Evolutionary conservation across 2,888 invertebrate species (phyloP).

Genomic region (Gisinianus flammeolus): DNA sequence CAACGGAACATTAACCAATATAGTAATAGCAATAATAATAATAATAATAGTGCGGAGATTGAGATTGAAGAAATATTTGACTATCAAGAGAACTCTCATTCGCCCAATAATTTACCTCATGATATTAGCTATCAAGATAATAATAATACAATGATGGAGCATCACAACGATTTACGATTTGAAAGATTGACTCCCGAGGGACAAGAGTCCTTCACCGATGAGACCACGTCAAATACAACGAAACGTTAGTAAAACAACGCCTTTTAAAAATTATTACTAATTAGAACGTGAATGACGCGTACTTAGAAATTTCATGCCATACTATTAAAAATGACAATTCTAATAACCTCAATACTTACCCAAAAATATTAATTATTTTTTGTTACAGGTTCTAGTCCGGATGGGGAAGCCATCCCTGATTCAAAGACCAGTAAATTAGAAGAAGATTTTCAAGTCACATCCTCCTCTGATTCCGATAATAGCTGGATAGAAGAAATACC

Average conservation of each 20-base stretch:
- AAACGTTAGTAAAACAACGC: no score
- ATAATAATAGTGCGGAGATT: neutral
- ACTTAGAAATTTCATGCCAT: no score
- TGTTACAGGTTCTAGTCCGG: conserved; percentile 43
- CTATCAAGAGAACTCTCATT: no score
- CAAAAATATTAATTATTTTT: no score
- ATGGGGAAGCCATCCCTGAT: conserved; percentile 39
- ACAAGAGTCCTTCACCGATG: conserved; percentile 37
- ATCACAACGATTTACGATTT: conserved; percentile 1
- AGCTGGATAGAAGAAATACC: conserved; percentile 79
- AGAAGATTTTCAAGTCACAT: conserved; percentile 21
- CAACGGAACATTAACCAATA: neutral
- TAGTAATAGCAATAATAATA: neutral
- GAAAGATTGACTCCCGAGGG: conserved; percentile 38
- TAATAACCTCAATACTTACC: no score
- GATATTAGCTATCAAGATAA: neutral
- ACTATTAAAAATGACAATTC: no score
- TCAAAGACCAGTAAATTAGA: conserved; percentile 21
- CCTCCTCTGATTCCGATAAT: conserved; percentile 33
- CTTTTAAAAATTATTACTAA: no score
- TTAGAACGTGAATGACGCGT: no score
- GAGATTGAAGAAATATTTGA: no score
- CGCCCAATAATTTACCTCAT: neutral
- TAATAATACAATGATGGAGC: conserved; percentile 20
- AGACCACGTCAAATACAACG: conserved; percentile 13